Base-by-base conservation (phyloP, 2,888 invertebrate species). In the Nemurella pictetii region DNA sequence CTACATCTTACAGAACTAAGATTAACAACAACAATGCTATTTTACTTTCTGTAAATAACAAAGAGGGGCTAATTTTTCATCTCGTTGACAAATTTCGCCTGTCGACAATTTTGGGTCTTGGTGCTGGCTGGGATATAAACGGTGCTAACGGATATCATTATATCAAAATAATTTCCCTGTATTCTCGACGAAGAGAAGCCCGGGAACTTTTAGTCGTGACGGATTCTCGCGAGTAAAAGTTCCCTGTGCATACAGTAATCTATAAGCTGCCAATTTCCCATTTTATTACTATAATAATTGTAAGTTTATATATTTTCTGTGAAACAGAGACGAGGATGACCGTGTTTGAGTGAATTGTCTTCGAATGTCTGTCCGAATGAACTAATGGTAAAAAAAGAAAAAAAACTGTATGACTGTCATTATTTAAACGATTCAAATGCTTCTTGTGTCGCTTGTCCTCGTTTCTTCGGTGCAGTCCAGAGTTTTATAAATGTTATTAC, bases 281-380 rank as follows among this genome's bases (percentile, higher is more conserved):
- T 55, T 20, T 20, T 77, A 77, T 26, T 28, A 15, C 72, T 26
- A 35, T 72, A 82, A 78, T 27, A 55, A 72, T 72, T 78, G 30
- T 78, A n/a, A 30, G n/a, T 78, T 81, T 81, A n/a, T 82, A 28
- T 36, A 25, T 55, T 82, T 15, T 25, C 5, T 30, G 32, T 5
- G 15, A 75, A 27, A 20, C 28, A 73, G 85, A 85, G 84, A 35
- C 85, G 85, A 84, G 85, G 85, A 85, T 80, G 85, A 85, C 84
- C 85, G 35, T 12, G 84, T 29, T 80, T 84, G 85, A 84, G 5
- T 85, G 83, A 72, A 77, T 75, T n/a, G n/a, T 55, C 35, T 32
- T 77, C 80, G 85, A 83, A 72, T 85, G 84, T 55, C 73, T 74
- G 83, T 83, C 36, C 27, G 80, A 82, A 82, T 82, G 82, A 28